phyloP scores from a whole-genome alignment of 2,113 vertebrate species.

The western clawed frog (Xenopus tropicalis) region UCB_Xtro_10.0 CM004446.2:87290001-87290500 shows the following conservation, averaged over 20 bases:
- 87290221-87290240: not conserved
- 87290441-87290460: too few species aligned
- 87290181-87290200: not conserved
- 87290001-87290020: conserved; percentile 1
- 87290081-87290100: not conserved
- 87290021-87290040: not conserved
- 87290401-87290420: too few species aligned
- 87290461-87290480: too few species aligned
- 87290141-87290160: conserved; percentile 11
- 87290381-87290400: too few species aligned
- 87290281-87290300: too few species aligned
- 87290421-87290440: too few species aligned
- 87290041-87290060: conserved; percentile 2
- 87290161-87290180: not conserved
- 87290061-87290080: not conserved
- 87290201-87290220: conserved; percentile 1
- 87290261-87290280: conserved; percentile 5
- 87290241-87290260: conserved; percentile 2
- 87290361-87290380: not conserved
- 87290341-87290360: too few species aligned
- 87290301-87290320: too few species aligned
- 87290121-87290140: conserved; percentile 30
- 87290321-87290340: not conserved
- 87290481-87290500: too few species aligned
- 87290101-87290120: not conserved